Percentiles rank a stretch among this genome's conserved stretches.
These are phyloP conservation scores for Lutjanus erythropterus DNA, from an alignment of 2,113 vertebrate species.

Conservation along the genomic window DNA sequence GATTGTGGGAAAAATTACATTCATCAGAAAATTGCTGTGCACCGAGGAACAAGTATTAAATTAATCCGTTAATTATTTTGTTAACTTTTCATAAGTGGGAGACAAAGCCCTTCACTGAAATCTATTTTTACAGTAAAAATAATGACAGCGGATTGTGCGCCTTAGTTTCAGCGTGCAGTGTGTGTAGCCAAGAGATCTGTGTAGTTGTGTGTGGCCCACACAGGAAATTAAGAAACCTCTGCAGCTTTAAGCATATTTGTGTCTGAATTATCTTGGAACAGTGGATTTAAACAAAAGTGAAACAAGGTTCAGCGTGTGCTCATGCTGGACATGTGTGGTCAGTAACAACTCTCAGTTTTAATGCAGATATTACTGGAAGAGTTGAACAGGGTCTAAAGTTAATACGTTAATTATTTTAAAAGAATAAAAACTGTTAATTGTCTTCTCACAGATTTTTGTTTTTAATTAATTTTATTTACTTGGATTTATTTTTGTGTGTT, in stretches of 20 bases:
- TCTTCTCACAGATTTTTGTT: not conserved
- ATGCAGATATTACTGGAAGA: conserved; percentile 5
- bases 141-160: conserved; percentile 70
- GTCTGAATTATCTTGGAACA: conserved; percentile 84
- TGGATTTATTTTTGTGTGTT: not conserved
- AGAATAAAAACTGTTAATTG: not conserved
- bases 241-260: conserved; percentile 86
- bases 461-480: not conserved
- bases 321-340: conserved; percentile 65
- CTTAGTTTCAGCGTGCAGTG: conserved; percentile 62
- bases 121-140: conserved; percentile 77
- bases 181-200: conserved; percentile 67
- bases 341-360: conserved; percentile 36
- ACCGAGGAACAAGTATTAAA: conserved; percentile 44
- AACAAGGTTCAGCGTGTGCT: conserved; percentile 78
- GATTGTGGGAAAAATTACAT: conserved; percentile 15
- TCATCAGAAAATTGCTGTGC: conserved; percentile 42
- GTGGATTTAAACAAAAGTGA: conserved; percentile 83
- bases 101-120: conserved; percentile 64
- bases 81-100: conserved; percentile 67
- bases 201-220: conserved; percentile 85
- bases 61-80: conserved; percentile 72
- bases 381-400: conserved; percentile 23
- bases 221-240: conserved; percentile 89
- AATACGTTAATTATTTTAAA: not conserved